Evolutionary conservation across 1,140 invertebrate species (phyloP), one percentile per base, ranked within the genome.

Genomic region (Achroia grisella): DNA sequence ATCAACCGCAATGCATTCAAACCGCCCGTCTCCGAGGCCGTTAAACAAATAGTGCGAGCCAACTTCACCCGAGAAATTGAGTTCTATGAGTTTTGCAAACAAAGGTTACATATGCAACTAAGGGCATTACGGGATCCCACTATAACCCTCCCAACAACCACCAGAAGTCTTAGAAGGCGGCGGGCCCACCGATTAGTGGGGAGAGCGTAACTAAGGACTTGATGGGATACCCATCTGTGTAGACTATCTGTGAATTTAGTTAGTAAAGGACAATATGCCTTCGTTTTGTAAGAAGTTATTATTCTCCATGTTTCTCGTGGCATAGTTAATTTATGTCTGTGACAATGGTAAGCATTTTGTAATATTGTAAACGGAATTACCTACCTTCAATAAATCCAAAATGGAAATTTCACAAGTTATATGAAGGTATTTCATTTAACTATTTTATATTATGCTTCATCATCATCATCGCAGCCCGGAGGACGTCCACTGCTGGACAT

Each of bases 1-100:
- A 94, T 95, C 62, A 96, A 96, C 77, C 90, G 91, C 31, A 96
- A 97, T 75, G 89, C 91, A 12, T 95, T 95, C 80, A 96, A 96
- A 71, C 94, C 94, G 0, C 91, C 93, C 1, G 94, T 97, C 0
- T 92, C 93, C 30, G 93, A 96, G 61, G 90, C 93, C 64, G 90
- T 96, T 0, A 96, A 96, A 76, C 90, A 96, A 14, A 90, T 96
- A n/a, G 93, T 97, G 0, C 87, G 94, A 49, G 88, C 88, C 33
- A 96, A 97, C 72, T 95, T 97, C 68, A 96, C 95, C 0, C 88
- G 92, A 43, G 95, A 97, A 85, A 94, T 96, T 12, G 95, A 97
- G 71, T 96, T 97, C 72, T 97, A 96, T 76, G 92, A 96, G 65
- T 97, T 97, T 69, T 96, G 94, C 68, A 91, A 90, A 59, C 94